phyloP scores from a whole-genome alignment of 1,140 invertebrate species.

The Cherax destructor region DNA sequence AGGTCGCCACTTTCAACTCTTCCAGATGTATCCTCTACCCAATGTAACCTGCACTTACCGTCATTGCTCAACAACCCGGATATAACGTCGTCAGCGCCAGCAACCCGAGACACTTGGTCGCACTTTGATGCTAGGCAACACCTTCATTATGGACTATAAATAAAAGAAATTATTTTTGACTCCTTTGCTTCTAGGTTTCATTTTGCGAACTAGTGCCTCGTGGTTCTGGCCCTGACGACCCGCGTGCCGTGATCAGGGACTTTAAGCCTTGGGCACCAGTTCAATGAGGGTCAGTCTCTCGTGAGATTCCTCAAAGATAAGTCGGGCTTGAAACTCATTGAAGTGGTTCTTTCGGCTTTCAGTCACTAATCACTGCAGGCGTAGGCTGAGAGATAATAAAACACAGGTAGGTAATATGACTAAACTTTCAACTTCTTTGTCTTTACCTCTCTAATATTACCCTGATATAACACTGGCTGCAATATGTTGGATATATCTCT shows the following conservation, averaged over 20 bases:
- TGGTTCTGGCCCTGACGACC: slow-evolving; percentile 36
- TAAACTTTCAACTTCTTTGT: too few species aligned
- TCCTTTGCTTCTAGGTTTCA: slow-evolving; percentile 9
- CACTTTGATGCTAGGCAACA: slow-evolving; percentile 23
- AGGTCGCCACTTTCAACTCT: background rate
- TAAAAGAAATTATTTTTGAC: background rate
- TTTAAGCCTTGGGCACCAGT: slow-evolving; percentile 35
- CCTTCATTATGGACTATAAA: background rate
- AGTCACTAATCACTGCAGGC: slow-evolving; percentile 27
- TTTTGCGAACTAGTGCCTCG: slow-evolving; percentile 47
- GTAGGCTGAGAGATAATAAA: too few species aligned
- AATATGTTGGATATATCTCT: slow-evolving; percentile 44
- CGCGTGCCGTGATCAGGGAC: slow-evolving; percentile 42
- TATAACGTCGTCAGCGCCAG: slow-evolving; percentile 4
- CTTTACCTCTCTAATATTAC: too few species aligned
- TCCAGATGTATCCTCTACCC: background rate
- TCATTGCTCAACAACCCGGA: background rate
- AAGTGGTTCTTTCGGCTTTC: slow-evolving; percentile 32
- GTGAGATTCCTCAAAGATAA: background rate
- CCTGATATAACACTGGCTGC: slow-evolving; percentile 47
- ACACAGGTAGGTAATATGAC: slow-evolving; percentile 8
- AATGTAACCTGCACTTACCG: background rate
- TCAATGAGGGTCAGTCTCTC: slow-evolving; percentile 42
- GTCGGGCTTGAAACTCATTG: slow-evolving; percentile 40
- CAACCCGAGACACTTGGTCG: slow-evolving; percentile 31